These are phyloP conservation scores for Lamprologus lemairii DNA, from an alignment of 2,113 vertebrate genomes.

Conservation along the genomic window DNA sequence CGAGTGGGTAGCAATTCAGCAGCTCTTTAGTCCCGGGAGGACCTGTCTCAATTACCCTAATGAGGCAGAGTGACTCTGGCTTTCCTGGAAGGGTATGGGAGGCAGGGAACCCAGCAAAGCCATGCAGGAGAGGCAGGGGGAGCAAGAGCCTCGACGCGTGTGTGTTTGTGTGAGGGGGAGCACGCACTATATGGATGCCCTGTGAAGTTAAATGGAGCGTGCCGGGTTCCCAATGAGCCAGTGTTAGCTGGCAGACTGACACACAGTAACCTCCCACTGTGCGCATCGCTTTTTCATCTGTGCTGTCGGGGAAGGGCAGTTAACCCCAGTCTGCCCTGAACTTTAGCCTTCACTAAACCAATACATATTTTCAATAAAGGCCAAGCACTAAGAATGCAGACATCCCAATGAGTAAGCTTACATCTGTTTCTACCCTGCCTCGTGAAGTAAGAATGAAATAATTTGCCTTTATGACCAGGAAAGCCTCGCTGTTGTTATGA, in stretches of 20 bases:
- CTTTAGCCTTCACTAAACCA: slow-evolving; percentile 45
- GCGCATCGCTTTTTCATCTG: slow-evolving; percentile 56
- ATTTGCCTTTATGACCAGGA: slow-evolving; percentile 5
- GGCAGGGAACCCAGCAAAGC: slow-evolving; percentile 25
- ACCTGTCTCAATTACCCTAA: slow-evolving; percentile 70
- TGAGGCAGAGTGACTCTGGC: slow-evolving; percentile 55
- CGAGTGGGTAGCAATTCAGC: slow-evolving; percentile 55
- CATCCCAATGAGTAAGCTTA: neutral
- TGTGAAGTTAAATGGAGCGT: slow-evolving; percentile 63
- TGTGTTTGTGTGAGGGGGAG: neutral
- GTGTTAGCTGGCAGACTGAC: slow-evolving; percentile 52
- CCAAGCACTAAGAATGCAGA: neutral
- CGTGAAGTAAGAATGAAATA: neutral
- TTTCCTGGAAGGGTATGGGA: slow-evolving; percentile 23
- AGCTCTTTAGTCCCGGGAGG: slow-evolving; percentile 60
- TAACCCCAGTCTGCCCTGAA: slow-evolving; percentile 53
- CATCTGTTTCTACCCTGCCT: neutral
- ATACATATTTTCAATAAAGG: slow-evolving; percentile 37
- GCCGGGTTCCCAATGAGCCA: slow-evolving; percentile 45
- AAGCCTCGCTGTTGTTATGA: neutral
- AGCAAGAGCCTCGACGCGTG: neutral
- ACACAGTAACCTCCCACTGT: slow-evolving; percentile 38
- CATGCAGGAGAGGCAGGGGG: neutral
- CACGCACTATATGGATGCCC: slow-evolving; percentile 5
- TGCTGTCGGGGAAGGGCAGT: slow-evolving; percentile 41